Base-by-base conservation (phyloP, 1,140 invertebrate species). In the Lutraria rhynchaena region DNA sequence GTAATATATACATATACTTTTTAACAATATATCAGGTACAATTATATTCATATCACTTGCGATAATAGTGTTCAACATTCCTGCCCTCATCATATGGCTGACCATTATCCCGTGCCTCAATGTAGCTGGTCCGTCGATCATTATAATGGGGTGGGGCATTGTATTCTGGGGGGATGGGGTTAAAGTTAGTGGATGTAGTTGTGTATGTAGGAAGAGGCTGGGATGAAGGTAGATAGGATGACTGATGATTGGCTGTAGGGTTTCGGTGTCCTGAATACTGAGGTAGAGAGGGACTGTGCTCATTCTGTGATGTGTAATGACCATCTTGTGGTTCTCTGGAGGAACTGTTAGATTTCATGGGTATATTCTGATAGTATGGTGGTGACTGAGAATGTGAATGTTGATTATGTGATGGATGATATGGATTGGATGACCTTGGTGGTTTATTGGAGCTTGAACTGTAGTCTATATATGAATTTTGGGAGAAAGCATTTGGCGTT, bases 121-220 rank as follows among this genome's bases (percentile, higher is more conserved):
- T 61, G 46, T 75, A 61, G 31, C 57, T 61, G 2, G 55, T 7
- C 41, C 73, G 57, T 3, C 24, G 27, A 27, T 75, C 73, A 41
- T 73, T 46, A 29, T 75, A 75, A 35, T 49, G 44, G 24, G 73
- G 73, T 33, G 73, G 73, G 22, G 53, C 76, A 58, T 49, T 80
- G 37, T 80, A 80, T 7, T 27, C 51, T 22, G 76, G 76, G 37
- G 76, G 76, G 17, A 31, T 31, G 3, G 24, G 3, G 7, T 17
- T 37, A 29, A 55, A 58, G 22, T 22, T n/a, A 33, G 73, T 29
- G 0, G 71, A 41, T 13, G 1, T 41, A 29, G 58, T 7, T 24
- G 63, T n/a, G 27, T 67, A 67, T 7, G 63, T 15, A 19, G 63
- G 41, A 41, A 46, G 41, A 3, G 63, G 11, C 27, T 67, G 63